Evolutionary conservation across 2,113 vertebrate genomes (phyloP), one percentile per base, ranked within the genome.

Genomic region (Tyrannus savana): DNA sequence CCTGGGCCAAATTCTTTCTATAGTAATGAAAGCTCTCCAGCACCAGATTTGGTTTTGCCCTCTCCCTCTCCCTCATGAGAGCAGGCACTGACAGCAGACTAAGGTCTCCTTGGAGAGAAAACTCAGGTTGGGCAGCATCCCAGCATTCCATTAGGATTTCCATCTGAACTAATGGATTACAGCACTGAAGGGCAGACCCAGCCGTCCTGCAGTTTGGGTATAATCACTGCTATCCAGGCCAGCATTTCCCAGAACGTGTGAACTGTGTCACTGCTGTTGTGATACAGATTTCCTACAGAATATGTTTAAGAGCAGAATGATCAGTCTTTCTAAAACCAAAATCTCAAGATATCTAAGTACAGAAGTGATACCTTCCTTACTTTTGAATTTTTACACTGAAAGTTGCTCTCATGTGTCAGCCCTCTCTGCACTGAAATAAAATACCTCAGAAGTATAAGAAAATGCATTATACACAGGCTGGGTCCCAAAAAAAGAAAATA

Each of bases 231-330:
- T 73, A 2, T 3, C 13, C 10, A 42, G 21, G 10, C 24, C 39
- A 62, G 12, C 8, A 9, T 1, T 1, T 42, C 46, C 42, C 25
- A 63, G 9, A 67, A 62, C 5, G 2, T 23, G n/a, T 16, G 4
- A 7, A 10, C 21, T 9, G 11, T 16, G 7, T 22, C 56, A 31
- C 11, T 53, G 41, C 10, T 90, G 31, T 8, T 37, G 31, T 27
- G 41, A 56, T 11, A 46, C 3, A 66, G 13, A 58, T 74, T 62
- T 62, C 5, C 5, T 37, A 25, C 1, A 1, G 5, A 8, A 37
- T 37, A 37, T 37, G 37, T 9, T 37, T 37, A 37, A 37, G 37
- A 37, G 37, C 37, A 37, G 37, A 37, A 37, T 37, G 8, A 37
- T 37, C 37, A 37, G 37, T 37, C 37, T 37, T 37, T 37, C 37